Base-by-base conservation (phyloP, 2,888 invertebrate species). In the Dermolepida albohirtum region DNA sequence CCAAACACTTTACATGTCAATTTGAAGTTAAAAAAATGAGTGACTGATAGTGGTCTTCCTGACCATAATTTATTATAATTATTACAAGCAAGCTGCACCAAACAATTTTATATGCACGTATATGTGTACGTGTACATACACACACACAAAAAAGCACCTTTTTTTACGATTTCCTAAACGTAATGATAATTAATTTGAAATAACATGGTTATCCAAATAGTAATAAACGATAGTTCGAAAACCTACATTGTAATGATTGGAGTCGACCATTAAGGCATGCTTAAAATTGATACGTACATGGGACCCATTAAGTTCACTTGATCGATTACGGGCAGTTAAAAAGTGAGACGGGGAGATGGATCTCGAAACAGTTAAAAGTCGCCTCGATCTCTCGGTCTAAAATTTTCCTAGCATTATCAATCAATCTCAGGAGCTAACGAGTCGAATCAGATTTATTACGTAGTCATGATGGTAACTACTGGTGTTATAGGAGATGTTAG, bases 381-480 rank as follows among this genome's bases (percentile, higher is more conserved):
- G 49, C 11, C 49, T 49, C 49, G 10, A 14, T 49, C 11, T 22
- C 17, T 17, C 49, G 49, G 17, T n/a, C 29, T 51, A 51, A 51
- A 51, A 51, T 51, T 22, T 12, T 51, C 6, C 51, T 51, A 51
- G 29, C 51, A 12, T 51, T 51, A 51, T 51, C 27, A 51, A 51
- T 51, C 51, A 51, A 51, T 51, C 51, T 27, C n/a, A 12, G 27
- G 27, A 51, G 12, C 51, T 51, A 51, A 51, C 51, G 12, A 51
- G n/a, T 51, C 51, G 29, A 29, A 51, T 51, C 51, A 51, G 29
- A 51, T 51, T 51, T 51, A 51, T 51, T 22, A 51, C 51, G 8
- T 22, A 51, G 51, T 51, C 51, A 51, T 51, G 51, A 29, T 29
- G n/a, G 12, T 51, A 51, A 51, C 51, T 51, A 51, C 51, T 29